Percentiles rank a stretch among this genome's conserved stretches.
phyloP scores from a whole-genome alignment of 2,888 invertebrate species.

The Tetanocera ferruginea region DNA sequence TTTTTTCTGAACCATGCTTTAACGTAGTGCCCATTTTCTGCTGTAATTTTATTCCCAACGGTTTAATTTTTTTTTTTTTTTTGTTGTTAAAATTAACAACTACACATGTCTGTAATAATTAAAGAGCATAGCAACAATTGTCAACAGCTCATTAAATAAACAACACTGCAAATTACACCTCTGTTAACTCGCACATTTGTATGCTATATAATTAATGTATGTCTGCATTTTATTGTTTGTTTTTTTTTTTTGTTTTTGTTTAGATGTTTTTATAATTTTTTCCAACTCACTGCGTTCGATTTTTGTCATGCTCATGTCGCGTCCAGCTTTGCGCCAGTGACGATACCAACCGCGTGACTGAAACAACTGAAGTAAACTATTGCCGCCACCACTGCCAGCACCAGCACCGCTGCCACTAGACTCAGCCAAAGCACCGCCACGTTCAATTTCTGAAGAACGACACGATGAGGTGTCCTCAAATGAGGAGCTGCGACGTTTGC shows the following conservation, averaged over 20 bases:
- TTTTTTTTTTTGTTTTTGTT: too few relatives aligned
- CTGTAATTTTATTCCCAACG: too few relatives aligned
- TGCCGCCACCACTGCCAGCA: conserved; percentile 50
- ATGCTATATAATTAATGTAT: neutral
- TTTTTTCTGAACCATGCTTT: too few relatives aligned
- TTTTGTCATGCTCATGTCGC: conserved; percentile 80
- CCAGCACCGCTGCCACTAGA: conserved; percentile 48
- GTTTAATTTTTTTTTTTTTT: too few relatives aligned
- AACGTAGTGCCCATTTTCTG: too few relatives aligned
- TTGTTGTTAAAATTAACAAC: too few relatives aligned
- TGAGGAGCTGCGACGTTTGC: conserved; percentile 68
- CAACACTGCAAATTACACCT: too few relatives aligned
- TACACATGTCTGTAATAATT: too few relatives aligned
- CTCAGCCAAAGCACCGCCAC: conserved; percentile 55
- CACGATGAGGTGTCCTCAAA: conserved; percentile 70
- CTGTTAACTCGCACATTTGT: too few relatives aligned
- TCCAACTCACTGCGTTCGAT: conserved; percentile 81
- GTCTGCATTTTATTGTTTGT: neutral
- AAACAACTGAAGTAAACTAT: conserved; percentile 67
- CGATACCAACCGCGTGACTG: conserved; percentile 75
- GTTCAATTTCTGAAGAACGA: conserved; percentile 69
- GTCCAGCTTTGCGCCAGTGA: conserved; percentile 77
- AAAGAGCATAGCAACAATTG: too few relatives aligned
- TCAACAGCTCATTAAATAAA: too few relatives aligned
- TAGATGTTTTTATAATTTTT: too few relatives aligned